A percentile compares a stretch with the other conserved stretches of the same genome.
phyloP scores from a whole-genome alignment of 2,888 invertebrate genomes.

The Drosophila longiperda region DNA sequence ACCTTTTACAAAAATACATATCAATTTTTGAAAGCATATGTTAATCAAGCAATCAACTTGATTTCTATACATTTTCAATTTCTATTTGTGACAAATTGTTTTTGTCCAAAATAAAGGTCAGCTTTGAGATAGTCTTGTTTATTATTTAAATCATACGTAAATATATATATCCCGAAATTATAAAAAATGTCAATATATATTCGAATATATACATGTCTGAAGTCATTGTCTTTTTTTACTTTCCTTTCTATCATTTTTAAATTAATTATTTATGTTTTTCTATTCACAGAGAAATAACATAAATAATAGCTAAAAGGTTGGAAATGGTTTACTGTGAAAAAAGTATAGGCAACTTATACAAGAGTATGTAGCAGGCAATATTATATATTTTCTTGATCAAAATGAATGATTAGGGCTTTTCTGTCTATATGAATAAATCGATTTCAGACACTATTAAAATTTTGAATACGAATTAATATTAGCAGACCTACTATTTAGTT shows the following conservation, averaged over 20 bases:
- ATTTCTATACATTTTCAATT: constrained; percentile 37
- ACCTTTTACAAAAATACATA: neutral
- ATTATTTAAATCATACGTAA: neutral
- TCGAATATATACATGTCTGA: neutral
- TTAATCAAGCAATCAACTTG: constrained; percentile 45
- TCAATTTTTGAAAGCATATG: constrained; percentile 49
- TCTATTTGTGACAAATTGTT: constrained; percentile 20
- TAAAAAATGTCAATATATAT: neutral
- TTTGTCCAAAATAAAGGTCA: constrained; percentile 36
- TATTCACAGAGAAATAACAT: neutral
- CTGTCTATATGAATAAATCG: too few species aligned
- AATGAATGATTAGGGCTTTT: too few species aligned
- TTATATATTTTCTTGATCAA: neutral
- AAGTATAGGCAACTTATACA: neutral
- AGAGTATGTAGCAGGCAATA: neutral
- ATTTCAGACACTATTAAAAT: too few species aligned
- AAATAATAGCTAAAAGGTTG: neutral
- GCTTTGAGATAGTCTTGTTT: neutral
- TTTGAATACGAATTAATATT: neutral
- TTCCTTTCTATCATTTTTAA: neutral
- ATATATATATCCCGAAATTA: neutral
- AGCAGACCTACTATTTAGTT: neutral
- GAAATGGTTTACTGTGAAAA: neutral
- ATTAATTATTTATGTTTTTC: neutral
- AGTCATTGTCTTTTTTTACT: neutral